These are phyloP conservation scores for Parauchenoglanis punctatus DNA, from an alignment of 2,797 vertebrate species.

Conservation along the genomic window DNA sequence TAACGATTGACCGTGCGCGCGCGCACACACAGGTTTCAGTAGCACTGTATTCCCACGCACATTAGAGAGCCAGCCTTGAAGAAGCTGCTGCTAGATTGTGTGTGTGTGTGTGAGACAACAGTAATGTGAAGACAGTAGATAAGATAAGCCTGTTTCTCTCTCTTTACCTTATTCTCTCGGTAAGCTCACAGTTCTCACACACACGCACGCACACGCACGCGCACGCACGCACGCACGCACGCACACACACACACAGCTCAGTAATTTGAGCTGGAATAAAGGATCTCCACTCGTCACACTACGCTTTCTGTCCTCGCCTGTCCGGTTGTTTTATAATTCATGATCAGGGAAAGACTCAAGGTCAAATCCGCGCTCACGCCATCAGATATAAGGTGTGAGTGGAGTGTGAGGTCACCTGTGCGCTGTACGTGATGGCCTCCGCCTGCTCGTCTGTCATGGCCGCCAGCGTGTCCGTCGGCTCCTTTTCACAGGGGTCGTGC, in stretches of 20 bases:
- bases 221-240: not conserved
- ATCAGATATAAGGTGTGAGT: not conserved
- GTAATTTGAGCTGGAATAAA: not conserved
- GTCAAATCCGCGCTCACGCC: not conserved
- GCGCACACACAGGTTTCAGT: slow-evolving; percentile 50
- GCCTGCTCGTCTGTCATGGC: slow-evolving; percentile 89
- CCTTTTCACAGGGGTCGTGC: slow-evolving; percentile 95
- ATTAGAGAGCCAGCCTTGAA: slow-evolving; percentile 61
- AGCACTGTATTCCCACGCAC: slow-evolving; percentile 66
- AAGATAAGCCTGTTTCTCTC: slow-evolving; percentile 47
- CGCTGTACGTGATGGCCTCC: slow-evolving; percentile 91
- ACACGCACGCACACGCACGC: not conserved
- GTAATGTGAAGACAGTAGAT: slow-evolving; percentile 48
- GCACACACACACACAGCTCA: not conserved
- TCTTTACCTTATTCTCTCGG: not conserved
- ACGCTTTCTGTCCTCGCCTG: not conserved
- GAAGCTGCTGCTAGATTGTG: slow-evolving; percentile 55
- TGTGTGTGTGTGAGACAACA: slow-evolving; percentile 8
- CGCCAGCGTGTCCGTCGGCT: slow-evolving; percentile 88
- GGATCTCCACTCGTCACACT: not conserved
- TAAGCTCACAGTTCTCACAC: slow-evolving; percentile 10
- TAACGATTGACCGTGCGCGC: slow-evolving; percentile 64
- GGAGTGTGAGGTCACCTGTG: slow-evolving; percentile 80
- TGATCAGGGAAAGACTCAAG: slow-evolving; percentile 4
- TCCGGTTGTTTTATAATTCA: not conserved